Evolutionary conservation across 1,140 invertebrate genomes (phyloP).

Genomic region (Pteromalus puparum): DNA sequence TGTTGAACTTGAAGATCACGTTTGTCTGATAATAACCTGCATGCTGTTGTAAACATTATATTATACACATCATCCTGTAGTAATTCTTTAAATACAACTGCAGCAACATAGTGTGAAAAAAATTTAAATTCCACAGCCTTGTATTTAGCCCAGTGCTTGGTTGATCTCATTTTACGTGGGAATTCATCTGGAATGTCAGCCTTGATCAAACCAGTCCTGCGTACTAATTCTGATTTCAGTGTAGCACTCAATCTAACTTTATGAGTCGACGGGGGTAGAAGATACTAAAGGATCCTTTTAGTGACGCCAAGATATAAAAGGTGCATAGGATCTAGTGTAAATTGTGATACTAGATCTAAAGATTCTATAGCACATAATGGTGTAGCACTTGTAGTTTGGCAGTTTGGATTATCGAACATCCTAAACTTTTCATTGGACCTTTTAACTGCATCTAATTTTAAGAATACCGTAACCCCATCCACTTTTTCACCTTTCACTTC

Average conservation of each 20-base stretch:
- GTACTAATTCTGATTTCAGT: neutral
- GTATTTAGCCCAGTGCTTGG: no score
- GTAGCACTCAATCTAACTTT: neutral
- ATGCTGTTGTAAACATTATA: no score
- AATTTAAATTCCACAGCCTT: no score
- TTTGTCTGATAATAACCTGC: no score
- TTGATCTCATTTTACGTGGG: no score
- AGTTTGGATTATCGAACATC: neutral
- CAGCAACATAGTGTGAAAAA: slow-evolving; percentile 30
- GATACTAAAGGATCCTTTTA: neutral
- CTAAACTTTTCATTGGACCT: neutral
- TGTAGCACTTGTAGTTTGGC: neutral
- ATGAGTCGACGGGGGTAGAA: neutral
- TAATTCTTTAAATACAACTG: slow-evolving; percentile 38
- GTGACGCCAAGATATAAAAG: neutral
- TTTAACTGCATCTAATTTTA: neutral
- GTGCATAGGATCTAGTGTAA: no score
- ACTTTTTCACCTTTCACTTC: neutral
- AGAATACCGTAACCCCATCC: slow-evolving; percentile 11
- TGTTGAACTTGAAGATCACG: neutral
- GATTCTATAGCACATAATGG: neutral
- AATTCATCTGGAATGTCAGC: slow-evolving; percentile 43
- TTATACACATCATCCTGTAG: no score
- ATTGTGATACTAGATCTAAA: neutral
- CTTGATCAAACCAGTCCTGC: neutral